Evolutionary conservation across 2,113 vertebrate species (phyloP), one percentile per base, ranked within the genome.

Genomic region (Smithornis capensis): DNA sequence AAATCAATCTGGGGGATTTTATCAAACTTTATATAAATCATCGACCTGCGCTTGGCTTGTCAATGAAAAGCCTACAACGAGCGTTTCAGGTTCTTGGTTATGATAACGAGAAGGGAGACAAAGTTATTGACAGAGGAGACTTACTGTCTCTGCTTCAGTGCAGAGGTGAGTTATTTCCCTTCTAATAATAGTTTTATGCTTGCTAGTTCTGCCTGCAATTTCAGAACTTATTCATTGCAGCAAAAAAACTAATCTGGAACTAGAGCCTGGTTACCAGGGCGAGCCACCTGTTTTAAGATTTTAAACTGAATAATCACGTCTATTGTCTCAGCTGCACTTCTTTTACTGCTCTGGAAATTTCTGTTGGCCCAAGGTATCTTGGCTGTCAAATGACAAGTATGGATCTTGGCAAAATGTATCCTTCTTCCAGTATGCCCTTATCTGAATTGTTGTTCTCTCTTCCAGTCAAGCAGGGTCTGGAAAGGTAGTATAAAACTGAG

Each of bases 21-120:
- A 98, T 99, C 97, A 99, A 98, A 96, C 97, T 99, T 38, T 99
- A 99, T 59, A 70, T 99, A 63, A 99, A 99, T 88, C 99, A 99
- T 82, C 98, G 98, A 31, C 99, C 99, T 6, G 98, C 92, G 0
- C 98, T 98, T 7, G 98, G 98, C 59, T 97, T 98, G 94, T 98
- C 97, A 45, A 95, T 97, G 63, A 73, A 91, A 16, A 95, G 97
- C 33, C 96, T 99, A 44, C 65, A 68, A 47, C 65, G 53, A 28
- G 98, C 97, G 19, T 99, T 99, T 88, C 53, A 96, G 17, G 68
- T 98, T 76, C 98, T 99, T 78, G 98, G 98, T n/a, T 92, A 94
- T 28, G 31, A 75, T 29, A 97, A 98, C 27, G 85, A 97, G 27
- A 68, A 94, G 3, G 97, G 97, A 24, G 88, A 97, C 53, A 97